Conservation (phyloP, 53 echinoderm and acorn worm species). For the Echinarachnius parma region DNA sequence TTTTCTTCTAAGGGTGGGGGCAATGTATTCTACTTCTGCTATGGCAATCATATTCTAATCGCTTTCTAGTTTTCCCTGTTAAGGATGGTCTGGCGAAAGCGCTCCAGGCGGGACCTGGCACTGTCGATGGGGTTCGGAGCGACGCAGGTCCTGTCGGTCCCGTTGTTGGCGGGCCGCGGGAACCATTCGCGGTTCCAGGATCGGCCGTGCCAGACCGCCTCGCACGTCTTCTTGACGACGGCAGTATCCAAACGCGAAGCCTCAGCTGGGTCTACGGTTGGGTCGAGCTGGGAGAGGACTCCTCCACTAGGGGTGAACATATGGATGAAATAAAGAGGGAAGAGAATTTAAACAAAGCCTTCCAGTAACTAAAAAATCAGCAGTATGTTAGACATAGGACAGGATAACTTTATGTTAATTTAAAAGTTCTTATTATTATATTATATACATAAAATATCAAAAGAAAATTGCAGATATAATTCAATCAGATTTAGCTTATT, state of each 20-base stretch:
- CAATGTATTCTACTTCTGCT: no score
- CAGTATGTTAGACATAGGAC: no score
- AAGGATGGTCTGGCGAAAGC: conserved; percentile 14
- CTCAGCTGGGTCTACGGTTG: not conserved
- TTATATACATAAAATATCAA: no score
- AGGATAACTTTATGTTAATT: no score
- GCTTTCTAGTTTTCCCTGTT: no score
- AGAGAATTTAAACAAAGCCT: no score
- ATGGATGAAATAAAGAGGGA: not conserved
- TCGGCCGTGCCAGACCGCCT: conserved; percentile 60
- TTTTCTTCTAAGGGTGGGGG: no score
- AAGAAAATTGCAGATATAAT: no score
- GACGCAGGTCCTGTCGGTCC: conserved; percentile 30
- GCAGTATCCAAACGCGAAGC: not conserved
- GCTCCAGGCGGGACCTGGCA: conserved; percentile 17
- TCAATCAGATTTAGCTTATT: no score
- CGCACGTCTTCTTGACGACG: conserved; percentile 51
- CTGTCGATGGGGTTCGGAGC: conserved; percentile 19
- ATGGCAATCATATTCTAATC: no score
- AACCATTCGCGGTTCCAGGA: conserved; percentile 75
- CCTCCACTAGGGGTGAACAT: not conserved
- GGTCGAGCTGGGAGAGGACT: conserved; percentile 6
- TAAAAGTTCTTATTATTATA: no score
- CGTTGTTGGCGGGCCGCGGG: conserved; percentile 12
- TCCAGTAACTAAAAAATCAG: no score